Conservation (phyloP, 2,113 vertebrate genomes). For the Eptatretus burgeri region DNA sequence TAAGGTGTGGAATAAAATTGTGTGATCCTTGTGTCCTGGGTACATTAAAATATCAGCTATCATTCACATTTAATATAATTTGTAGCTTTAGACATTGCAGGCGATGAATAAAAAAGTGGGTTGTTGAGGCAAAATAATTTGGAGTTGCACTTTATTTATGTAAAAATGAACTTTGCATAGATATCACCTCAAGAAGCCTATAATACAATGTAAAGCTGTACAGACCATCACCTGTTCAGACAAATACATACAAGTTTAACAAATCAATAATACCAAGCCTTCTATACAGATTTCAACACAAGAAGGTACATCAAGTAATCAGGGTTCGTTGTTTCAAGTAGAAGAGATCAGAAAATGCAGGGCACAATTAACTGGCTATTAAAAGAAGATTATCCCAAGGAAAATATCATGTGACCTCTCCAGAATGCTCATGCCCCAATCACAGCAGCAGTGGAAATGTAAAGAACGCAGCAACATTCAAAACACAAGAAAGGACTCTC, state of each 20-base stretch:
- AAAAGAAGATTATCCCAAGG: background rate
- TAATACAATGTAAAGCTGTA: background rate
- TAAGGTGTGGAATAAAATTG: too few relatives aligned
- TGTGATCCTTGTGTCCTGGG: background rate
- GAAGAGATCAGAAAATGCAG: background rate
- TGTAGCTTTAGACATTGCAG: background rate
- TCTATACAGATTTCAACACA: conserved; percentile 4
- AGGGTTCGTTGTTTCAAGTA: conserved; percentile 5
- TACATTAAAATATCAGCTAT: background rate
- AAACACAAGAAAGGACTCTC: too few relatives aligned
- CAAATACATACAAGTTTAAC: background rate
- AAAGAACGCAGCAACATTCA: too few relatives aligned
- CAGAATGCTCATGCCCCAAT: conserved; percentile 1
- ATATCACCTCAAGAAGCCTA: conserved; percentile 1
- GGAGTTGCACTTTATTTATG: background rate
- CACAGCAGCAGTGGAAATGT: background rate
- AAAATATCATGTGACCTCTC: background rate
- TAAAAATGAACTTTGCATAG: conserved; percentile 5
- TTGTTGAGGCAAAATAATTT: background rate
- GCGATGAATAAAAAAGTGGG: background rate
- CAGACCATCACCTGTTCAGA: conserved; percentile 4
- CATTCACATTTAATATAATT: background rate
- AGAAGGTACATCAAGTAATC: background rate
- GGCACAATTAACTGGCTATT: background rate
- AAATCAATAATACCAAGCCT: conserved; percentile 1